These are phyloP conservation scores for Amphiura filiformis DNA, from an alignment of 35 echinoderm and acorn worm species.

Conservation along the genomic window DNA sequence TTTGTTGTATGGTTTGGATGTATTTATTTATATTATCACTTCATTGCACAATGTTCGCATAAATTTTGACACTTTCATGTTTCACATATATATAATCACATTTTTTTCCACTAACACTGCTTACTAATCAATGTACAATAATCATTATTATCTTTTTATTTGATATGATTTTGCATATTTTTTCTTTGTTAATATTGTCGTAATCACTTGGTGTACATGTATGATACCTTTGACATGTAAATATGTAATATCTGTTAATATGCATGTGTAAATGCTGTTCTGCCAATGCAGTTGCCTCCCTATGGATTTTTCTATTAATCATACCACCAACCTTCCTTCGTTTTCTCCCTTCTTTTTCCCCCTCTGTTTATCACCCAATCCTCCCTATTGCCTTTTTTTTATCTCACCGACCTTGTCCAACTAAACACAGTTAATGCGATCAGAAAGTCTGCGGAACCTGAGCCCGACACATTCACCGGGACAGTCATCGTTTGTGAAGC, in stretches of 20 bases:
- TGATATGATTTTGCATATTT: not conserved
- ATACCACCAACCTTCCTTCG: not conserved
- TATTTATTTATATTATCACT: not conserved
- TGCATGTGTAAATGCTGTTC: slow-evolving; percentile 24
- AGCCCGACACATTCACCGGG: slow-evolving; percentile 53
- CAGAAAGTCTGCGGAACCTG: slow-evolving; percentile 82
- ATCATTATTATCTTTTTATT: not conserved
- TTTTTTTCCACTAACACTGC: not conserved
- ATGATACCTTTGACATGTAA: not conserved
- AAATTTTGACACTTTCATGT: too few species aligned
- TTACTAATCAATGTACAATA: not conserved
- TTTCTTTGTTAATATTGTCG: not conserved
- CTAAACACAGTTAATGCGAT: slow-evolving; percentile 54
- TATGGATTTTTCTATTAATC: slow-evolving; percentile 76
- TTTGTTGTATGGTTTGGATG: not conserved
- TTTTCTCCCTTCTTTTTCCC: not conserved
- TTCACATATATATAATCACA: not conserved
- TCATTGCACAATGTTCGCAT: not conserved
- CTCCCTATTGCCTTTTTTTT: not conserved
- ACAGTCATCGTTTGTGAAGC: not conserved
- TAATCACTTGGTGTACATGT: not conserved
- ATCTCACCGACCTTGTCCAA: not conserved
- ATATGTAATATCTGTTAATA: not conserved
- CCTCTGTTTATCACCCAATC: not conserved
- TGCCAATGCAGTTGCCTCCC: slow-evolving; percentile 41